These are phyloP conservation scores for Orthosia gracilis DNA, from an alignment of 2,888 invertebrate genomes.

Conservation along the genomic window DNA sequence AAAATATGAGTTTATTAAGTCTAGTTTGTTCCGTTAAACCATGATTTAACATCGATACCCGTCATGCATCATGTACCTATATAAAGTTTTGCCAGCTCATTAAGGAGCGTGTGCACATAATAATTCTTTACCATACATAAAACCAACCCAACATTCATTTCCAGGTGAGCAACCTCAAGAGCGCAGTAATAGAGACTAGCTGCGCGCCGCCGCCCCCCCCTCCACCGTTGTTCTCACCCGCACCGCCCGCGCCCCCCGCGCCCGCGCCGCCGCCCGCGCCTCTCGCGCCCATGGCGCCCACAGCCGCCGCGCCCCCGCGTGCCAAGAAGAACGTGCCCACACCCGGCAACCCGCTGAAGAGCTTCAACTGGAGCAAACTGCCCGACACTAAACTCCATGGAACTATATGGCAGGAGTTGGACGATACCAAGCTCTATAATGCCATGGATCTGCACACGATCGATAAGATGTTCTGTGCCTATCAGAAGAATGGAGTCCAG, in stretches of 20 bases:
- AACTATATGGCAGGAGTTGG: slow-evolving; percentile 98
- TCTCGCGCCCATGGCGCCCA: slow-evolving; percentile 81
- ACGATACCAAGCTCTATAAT: slow-evolving; percentile 97
- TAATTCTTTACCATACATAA: neutral
- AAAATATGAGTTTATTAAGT: too few relatives aligned
- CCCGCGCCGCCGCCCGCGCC: slow-evolving; percentile 91
- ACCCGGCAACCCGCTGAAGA: slow-evolving; percentile 97
- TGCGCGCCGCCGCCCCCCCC: slow-evolving; percentile 89
- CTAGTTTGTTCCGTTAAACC: too few relatives aligned
- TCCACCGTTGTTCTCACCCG: slow-evolving; percentile 85
- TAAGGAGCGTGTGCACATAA: too few relatives aligned
- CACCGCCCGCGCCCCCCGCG: slow-evolving; percentile 91
- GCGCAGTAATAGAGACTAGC: slow-evolving; percentile 86
- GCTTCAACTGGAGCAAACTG: slow-evolving; percentile 99
- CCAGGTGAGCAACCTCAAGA: slow-evolving; percentile 88
- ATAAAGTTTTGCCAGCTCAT: too few relatives aligned
- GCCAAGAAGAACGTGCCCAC: slow-evolving; percentile 97
- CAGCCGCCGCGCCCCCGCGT: slow-evolving; percentile 90
- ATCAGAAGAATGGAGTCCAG: slow-evolving; percentile 97
- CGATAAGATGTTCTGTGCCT: slow-evolving; percentile 98
- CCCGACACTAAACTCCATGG: slow-evolving; percentile 97
- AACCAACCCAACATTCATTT: neutral
- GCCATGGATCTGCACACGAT: slow-evolving; percentile 97
- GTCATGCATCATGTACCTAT: too few relatives aligned
- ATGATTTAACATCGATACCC: too few relatives aligned